Conservation (phyloP, 2,888 invertebrate species). For the Malthinus flaveolus region DNA sequence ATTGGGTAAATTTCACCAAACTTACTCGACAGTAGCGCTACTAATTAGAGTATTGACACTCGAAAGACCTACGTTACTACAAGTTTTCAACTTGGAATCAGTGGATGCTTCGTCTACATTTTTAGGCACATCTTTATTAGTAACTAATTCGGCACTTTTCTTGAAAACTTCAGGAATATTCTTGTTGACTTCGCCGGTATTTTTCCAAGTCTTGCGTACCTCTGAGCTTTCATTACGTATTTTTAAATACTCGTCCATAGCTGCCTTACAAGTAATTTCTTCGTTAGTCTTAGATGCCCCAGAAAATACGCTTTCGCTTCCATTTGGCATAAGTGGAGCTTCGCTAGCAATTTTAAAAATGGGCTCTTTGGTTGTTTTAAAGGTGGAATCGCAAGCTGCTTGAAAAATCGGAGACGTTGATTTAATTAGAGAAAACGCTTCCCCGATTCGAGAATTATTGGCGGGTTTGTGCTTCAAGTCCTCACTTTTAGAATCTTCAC, state of each 20-base stretch:
- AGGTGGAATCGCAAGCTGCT: background rate
- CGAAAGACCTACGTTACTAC: background rate
- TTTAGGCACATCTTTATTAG: conserved; percentile 17
- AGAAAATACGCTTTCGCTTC: conserved; percentile 16
- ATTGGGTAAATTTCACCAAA: background rate
- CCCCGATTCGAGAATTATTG: conserved; percentile 2
- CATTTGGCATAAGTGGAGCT: conserved; percentile 31
- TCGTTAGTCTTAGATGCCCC: conserved; percentile 22
- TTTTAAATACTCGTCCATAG: conserved; percentile 27
- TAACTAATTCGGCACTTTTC: conserved; percentile 16
- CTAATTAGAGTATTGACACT: background rate
- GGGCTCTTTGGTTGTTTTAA: conserved; percentile 32
- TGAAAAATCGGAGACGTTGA: conserved; percentile 12
- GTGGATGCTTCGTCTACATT: background rate
- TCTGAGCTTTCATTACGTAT: conserved; percentile 20
- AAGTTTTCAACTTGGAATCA: background rate
- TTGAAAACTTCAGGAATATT: conserved; percentile 19
- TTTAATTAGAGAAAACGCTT: conserved; percentile 6
- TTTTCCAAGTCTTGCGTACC: conserved; percentile 12
- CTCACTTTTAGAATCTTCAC: conserved; percentile 9
- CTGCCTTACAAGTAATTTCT: conserved; percentile 24
- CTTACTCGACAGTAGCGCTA: background rate
- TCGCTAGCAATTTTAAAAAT: conserved; percentile 37
- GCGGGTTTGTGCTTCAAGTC: conserved; percentile 25
- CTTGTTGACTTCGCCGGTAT: conserved; percentile 10